These are phyloP conservation scores for Lucilia cuprina DNA, from an alignment of 1,140 invertebrate genomes.

Conservation along the genomic window DNA sequence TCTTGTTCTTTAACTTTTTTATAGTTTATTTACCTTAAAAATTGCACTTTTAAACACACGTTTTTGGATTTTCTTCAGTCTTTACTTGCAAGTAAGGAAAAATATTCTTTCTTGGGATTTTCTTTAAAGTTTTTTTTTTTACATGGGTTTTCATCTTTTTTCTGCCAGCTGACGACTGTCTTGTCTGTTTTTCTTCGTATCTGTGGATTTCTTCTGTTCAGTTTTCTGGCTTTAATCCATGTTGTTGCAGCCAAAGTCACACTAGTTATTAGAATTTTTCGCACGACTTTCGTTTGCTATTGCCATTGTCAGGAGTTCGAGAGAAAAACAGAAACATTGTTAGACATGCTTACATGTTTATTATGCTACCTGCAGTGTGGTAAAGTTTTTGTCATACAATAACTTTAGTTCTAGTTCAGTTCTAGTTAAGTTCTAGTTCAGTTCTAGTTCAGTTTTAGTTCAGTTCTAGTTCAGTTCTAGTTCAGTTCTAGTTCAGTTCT, in stretches of 20 bases:
- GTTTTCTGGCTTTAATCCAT: neutral
- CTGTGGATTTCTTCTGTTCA: neutral
- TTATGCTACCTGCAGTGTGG: neutral
- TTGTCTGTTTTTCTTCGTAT: neutral
- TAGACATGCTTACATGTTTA: neutral
- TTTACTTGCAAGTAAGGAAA: neutral
- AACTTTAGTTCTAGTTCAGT: no score
- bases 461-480: no score
- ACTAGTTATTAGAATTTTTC: neutral
- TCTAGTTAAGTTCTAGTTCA: no score
- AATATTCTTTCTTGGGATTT: neutral
- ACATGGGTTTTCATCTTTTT: no score
- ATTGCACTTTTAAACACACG: neutral
- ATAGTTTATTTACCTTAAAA: slow-evolving; percentile 1
- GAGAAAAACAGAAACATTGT: neutral
- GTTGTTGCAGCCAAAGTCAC: neutral
- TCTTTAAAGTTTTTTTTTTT: neutral
- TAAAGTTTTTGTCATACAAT: neutral
- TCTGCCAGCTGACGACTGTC: neutral
- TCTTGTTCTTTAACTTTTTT: neutral
- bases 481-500: no score
- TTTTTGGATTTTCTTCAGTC: neutral
- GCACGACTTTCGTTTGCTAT: neutral
- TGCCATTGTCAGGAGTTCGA: neutral
- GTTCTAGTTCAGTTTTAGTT: no score